These are phyloP conservation scores for Melanotaenia duboulayi DNA, from an alignment of 2,113 vertebrate species.

Conservation along the genomic window DNA sequence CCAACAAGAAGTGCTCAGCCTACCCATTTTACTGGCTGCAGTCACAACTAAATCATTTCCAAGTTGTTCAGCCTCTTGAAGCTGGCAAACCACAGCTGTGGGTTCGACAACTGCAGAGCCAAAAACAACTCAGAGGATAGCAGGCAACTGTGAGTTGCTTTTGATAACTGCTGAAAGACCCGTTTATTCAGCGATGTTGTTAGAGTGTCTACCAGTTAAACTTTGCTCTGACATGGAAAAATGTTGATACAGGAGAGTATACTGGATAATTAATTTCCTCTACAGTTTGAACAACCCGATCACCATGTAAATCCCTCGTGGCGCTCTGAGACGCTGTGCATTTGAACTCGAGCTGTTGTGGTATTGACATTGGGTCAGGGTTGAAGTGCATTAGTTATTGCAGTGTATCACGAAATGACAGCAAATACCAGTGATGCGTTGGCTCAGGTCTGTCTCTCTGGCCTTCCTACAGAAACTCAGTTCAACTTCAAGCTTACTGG, in stretches of 20 bases:
- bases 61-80: conserved; percentile 63
- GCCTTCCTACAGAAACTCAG: conserved; percentile 26
- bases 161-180: conserved; percentile 68
- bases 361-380: conserved; percentile 72
- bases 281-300: conserved; percentile 57
- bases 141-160: conserved; percentile 67
- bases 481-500: conserved; percentile 2
- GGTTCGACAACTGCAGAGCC: conserved; percentile 47
- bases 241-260: conserved; percentile 65
- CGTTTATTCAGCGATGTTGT: conserved; percentile 58
- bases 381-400: conserved; percentile 63
- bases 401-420: conserved; percentile 74
- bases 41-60: conserved; percentile 67
- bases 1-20: conserved; percentile 37
- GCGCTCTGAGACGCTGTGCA: conserved; percentile 40
- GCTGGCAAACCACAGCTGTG: conserved; percentile 68
- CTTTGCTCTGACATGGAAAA: conserved; percentile 68
- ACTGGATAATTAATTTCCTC: conserved; percentile 67
- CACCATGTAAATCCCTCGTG: conserved; percentile 37
- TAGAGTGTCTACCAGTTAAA: conserved; percentile 48
- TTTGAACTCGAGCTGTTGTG: conserved; percentile 57
- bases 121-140: conserved; percentile 72
- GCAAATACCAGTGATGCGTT: conserved; percentile 40
- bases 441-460: conserved; percentile 31
- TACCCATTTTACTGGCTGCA: conserved; percentile 57